Percentiles rank a stretch among this genome's conserved stretches.
phyloP scores from a whole-genome alignment of 2,113 vertebrate species.

The Eclectus roratus region DNA sequence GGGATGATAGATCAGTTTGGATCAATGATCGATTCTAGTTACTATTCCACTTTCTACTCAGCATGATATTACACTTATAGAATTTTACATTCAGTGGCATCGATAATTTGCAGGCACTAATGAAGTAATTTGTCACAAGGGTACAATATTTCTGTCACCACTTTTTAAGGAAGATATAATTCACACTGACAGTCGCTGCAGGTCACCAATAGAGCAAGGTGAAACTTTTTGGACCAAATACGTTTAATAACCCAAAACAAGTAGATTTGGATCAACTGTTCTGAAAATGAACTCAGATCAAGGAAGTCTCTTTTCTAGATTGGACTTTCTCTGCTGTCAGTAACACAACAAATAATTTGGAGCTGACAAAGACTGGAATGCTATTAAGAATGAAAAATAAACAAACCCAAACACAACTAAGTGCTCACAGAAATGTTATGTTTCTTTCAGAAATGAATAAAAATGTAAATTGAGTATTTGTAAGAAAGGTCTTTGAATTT shows the following conservation, averaged over 20 bases:
- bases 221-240: neutral
- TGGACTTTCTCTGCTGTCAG: neutral
- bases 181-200: neutral
- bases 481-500: neutral
- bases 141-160: neutral
- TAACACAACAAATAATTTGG: neutral
- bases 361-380: neutral
- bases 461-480: neutral
- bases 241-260: neutral
- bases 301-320: neutral
- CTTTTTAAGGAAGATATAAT: neutral
- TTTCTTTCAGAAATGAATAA: neutral
- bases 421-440: neutral
- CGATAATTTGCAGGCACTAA: neutral
- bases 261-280: neutral
- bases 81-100: neutral
- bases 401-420: neutral
- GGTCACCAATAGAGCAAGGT: neutral
- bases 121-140: slow-evolving; percentile 27
- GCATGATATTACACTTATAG: neutral
- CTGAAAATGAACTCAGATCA: neutral
- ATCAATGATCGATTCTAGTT: neutral
- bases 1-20: neutral
- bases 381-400: neutral
- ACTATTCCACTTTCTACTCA: neutral